Percentiles rank a stretch among this genome's conserved stretches.
Evolutionary conservation across 2,113 vertebrate genomes (phyloP).

Genomic region (Myotis brandtii): DNA sequence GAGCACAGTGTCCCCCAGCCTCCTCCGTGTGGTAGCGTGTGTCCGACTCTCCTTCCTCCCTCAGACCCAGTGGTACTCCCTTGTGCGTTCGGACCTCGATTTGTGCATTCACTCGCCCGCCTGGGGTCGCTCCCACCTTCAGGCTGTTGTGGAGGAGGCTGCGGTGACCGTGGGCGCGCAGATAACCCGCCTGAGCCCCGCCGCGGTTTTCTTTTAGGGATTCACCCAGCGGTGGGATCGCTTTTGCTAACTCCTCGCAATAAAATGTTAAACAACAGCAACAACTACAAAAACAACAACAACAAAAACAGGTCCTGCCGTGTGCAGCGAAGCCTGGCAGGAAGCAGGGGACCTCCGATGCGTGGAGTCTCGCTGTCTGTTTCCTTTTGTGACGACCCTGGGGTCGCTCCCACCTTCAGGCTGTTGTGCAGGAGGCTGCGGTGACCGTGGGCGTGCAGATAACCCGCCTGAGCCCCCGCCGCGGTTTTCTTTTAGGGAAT

Average conservation of each 20-base stretch:
- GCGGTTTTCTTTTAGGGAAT: fast-evolving
- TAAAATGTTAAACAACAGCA: too few relatives aligned
- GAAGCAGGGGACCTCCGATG: too few relatives aligned
- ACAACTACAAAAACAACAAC: too few relatives aligned
- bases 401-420: not conserved
- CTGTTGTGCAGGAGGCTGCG: not conserved
- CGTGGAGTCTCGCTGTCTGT: too few relatives aligned
- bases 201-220: fast-evolving
- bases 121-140: not conserved
- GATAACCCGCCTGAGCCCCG: too few relatives aligned
- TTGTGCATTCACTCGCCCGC: too few relatives aligned
- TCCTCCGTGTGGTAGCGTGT: not conserved
- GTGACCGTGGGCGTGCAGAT: fast-evolving
- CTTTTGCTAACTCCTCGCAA: not conserved
- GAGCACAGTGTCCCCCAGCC: not conserved
- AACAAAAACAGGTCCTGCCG: too few relatives aligned
- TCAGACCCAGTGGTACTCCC: not conserved
- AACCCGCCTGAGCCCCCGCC: too few relatives aligned
- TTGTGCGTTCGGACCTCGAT: too few relatives aligned
- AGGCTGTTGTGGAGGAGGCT: not conserved
- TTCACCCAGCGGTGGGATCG: not conserved
- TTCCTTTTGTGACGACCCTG: too few relatives aligned
- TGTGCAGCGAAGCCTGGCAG: too few relatives aligned
- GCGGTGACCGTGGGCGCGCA: fast-evolving
- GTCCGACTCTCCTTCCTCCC: not conserved